Conservation (phyloP, 2,888 invertebrate species). For the Drosophila paracracens region DNA sequence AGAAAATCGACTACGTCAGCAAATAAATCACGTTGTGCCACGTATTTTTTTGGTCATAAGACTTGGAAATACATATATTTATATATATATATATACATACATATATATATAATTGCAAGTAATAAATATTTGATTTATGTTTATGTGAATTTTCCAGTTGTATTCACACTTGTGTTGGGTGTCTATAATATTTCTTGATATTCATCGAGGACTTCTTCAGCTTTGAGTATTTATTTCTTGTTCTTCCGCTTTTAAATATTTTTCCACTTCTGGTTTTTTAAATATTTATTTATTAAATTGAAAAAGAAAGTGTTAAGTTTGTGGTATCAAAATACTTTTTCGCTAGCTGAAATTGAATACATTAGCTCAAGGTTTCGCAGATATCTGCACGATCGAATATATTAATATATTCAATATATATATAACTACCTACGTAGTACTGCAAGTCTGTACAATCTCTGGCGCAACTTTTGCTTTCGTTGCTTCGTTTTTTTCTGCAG, state of each 20-base stretch:
- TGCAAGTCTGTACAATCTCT: conserved; percentile 1
- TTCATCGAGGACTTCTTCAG: neutral
- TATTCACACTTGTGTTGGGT: neutral
- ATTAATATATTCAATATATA: neutral
- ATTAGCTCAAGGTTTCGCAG: neutral
- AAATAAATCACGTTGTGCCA: conserved; percentile 66
- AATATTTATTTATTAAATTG: neutral
- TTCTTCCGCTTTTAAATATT: neutral
- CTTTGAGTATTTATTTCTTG: neutral
- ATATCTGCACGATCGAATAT: neutral
- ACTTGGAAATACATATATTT: conserved; percentile 22
- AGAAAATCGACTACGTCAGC: conserved; percentile 41
- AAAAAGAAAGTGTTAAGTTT: neutral
- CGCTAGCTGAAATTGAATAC: neutral
- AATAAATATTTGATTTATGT: neutral
- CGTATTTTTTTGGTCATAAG: conserved; percentile 37
- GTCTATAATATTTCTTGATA: neutral
- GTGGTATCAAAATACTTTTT: neutral
- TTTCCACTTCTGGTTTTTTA: neutral
- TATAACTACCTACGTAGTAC: neutral
- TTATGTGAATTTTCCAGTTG: neutral
- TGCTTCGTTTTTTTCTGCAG: neutral
- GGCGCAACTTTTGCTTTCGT: conserved; percentile 12
- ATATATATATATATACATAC: neutral
- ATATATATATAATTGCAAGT: neutral